These are phyloP conservation scores for Takifugu ocellatus DNA, from an alignment of 2,797 vertebrate genomes.

Conservation along the genomic window DNA sequence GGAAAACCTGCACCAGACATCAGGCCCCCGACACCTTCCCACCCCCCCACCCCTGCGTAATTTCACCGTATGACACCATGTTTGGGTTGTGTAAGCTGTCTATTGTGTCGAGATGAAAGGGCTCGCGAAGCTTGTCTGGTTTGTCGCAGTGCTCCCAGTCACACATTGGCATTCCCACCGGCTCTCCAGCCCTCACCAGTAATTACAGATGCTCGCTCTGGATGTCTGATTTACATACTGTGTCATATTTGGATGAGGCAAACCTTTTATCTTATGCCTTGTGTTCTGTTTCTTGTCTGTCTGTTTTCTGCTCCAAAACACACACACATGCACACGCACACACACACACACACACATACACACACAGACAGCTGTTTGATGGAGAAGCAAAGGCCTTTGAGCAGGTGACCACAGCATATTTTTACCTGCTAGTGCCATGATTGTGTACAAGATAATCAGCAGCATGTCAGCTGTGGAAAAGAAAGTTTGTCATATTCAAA, in stretches of 20 bases:
- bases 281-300: constrained; percentile 34
- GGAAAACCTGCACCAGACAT: constrained; percentile 12
- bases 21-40: constrained; percentile 24
- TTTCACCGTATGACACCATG: constrained; percentile 20
- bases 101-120: constrained; percentile 57
- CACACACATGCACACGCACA: constrained; percentile 1
- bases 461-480: background rate
- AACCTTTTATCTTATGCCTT: constrained; percentile 51
- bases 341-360: constrained; percentile 5
- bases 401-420: constrained; percentile 38
- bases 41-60: constrained; percentile 21
- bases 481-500: constrained; percentile 28
- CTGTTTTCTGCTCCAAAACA: constrained; percentile 13
- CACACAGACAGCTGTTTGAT: constrained; percentile 50
- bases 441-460: background rate
- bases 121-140: constrained; percentile 20
- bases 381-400: constrained; percentile 42
- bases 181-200: constrained; percentile 20
- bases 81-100: constrained; percentile 54
- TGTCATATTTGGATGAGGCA: constrained; percentile 33
- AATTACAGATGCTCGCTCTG: constrained; percentile 26
- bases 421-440: constrained; percentile 8
- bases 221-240: constrained; percentile 43
- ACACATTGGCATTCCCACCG: constrained; percentile 17
- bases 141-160: constrained; percentile 21